Percentiles rank a stretch among this genome's conserved stretches.
phyloP scores from a whole-genome alignment of 2,888 invertebrate species.

The Tenthredo amoena region DNA sequence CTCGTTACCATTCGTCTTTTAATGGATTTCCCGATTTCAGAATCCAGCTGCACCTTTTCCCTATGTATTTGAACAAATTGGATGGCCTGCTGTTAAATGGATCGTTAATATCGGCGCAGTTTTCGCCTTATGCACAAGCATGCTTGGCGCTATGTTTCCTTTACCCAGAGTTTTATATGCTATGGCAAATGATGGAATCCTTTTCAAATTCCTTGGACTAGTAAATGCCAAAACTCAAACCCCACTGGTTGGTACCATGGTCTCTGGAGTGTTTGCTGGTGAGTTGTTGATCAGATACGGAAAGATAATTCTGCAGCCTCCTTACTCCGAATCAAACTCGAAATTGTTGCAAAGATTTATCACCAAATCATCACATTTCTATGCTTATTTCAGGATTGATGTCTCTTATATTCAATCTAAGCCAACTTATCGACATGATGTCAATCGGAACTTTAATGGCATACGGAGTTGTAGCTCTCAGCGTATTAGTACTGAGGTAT shows the following conservation, averaged over 20 bases:
- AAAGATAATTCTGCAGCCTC: background rate
- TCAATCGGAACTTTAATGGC: constrained; percentile 95
- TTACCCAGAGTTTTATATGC: constrained; percentile 93
- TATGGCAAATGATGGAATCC: constrained; percentile 93
- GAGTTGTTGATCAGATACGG: constrained; percentile 60
- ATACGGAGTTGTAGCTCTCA: constrained; percentile 95
- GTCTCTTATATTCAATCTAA: constrained; percentile 93
- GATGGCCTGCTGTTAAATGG: constrained; percentile 90
- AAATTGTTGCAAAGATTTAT: background rate
- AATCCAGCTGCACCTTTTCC: constrained; percentile 93
- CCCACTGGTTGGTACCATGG: constrained; percentile 87
- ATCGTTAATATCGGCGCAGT: constrained; percentile 95
- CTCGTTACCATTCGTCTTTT: background rate
- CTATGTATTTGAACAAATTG: constrained; percentile 88
- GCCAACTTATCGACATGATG: constrained; percentile 97
- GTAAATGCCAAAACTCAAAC: constrained; percentile 90
- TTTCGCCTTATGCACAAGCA: constrained; percentile 93
- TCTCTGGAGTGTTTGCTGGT: constrained; percentile 89
- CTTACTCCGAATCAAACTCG: background rate
- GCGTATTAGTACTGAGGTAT: constrained; percentile 94
- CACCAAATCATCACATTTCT: background rate
- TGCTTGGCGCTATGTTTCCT: constrained; percentile 94
- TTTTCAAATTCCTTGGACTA: constrained; percentile 86
- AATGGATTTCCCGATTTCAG: constrained; percentile 76
- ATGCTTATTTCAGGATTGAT: constrained; percentile 83